Evolutionary conservation across 2,888 invertebrate genomes (phyloP).

Genomic region (Fabriciana adippe): DNA sequence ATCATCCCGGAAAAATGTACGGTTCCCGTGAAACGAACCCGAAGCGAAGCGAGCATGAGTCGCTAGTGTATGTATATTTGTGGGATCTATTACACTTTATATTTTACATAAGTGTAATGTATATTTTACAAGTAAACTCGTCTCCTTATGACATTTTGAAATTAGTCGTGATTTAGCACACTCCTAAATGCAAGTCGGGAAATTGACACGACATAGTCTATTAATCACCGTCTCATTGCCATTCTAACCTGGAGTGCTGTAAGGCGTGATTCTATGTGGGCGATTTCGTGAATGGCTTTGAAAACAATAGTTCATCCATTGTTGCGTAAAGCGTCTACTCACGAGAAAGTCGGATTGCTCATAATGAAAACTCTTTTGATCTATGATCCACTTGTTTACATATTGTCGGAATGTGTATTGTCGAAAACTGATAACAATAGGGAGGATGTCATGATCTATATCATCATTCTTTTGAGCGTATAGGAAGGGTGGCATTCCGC

Average conservation of each 20-base stretch:
- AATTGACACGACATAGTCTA: constrained; percentile 46
- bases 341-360: constrained; percentile 34
- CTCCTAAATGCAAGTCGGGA: constrained; percentile 38
- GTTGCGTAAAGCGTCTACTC: constrained; percentile 49
- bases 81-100: too few species aligned
- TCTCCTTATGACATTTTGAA: constrained; percentile 42
- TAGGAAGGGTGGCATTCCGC: constrained; percentile 61
- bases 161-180: constrained; percentile 38
- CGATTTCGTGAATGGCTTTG: constrained; percentile 53
- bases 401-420: constrained; percentile 25
- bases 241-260: constrained; percentile 55
- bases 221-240: constrained; percentile 58
- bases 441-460: constrained; percentile 43
- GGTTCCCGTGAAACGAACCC: too few species aligned
- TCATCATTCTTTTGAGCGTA: constrained; percentile 50
- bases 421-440: constrained; percentile 45
- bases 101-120: too few species aligned
- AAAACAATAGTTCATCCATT: constrained; percentile 59
- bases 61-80: too few species aligned
- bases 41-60: too few species aligned
- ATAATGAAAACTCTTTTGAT: constrained; percentile 24
- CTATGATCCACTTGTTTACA: neutral
- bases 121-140: too few species aligned
- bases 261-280: constrained; percentile 52
- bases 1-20: too few species aligned